Conservation (phyloP, 2,888 invertebrate species). For the Furcula furcula region DNA sequence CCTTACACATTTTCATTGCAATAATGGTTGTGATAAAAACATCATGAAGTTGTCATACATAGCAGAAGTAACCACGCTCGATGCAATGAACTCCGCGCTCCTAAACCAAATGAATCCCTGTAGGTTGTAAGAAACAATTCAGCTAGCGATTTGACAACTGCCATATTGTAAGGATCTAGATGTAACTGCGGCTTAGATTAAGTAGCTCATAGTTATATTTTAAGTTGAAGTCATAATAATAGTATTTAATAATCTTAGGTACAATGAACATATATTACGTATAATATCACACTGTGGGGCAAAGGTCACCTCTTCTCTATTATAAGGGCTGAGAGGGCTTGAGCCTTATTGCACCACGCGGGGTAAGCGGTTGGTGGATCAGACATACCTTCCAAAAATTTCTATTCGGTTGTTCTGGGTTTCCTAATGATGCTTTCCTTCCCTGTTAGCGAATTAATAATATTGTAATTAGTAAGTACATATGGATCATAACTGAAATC, state of each 20-base stretch:
- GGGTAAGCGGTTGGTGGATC: no score
- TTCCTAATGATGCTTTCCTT: no score
- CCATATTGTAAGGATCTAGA: constrained; percentile 78
- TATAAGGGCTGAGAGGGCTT: no score
- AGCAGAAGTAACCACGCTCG: constrained; percentile 38
- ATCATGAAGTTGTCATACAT: constrained; percentile 61
- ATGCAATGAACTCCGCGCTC: constrained; percentile 55
- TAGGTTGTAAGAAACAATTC: constrained; percentile 60
- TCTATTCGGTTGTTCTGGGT: no score
- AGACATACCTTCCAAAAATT: no score
- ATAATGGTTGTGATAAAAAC: constrained; percentile 76
- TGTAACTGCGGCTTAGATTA: constrained; percentile 57
- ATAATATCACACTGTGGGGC: no score
- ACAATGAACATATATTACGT: constrained; percentile 52
- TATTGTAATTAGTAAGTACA: no score
- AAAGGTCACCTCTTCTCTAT: no score
- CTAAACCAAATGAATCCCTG: constrained; percentile 53
- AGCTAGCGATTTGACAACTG: constrained; percentile 80
- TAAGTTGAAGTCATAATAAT: constrained; percentile 79
- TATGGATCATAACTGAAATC: no score
- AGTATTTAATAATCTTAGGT: constrained; percentile 76
- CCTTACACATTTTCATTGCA: constrained; percentile 68
- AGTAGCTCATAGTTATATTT: constrained; percentile 48
- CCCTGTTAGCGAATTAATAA: no score
- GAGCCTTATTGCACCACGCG: no score